Evolutionary conservation across 1,140 invertebrate species (phyloP).

Genomic region (Melanaphis sacchari): DNA sequence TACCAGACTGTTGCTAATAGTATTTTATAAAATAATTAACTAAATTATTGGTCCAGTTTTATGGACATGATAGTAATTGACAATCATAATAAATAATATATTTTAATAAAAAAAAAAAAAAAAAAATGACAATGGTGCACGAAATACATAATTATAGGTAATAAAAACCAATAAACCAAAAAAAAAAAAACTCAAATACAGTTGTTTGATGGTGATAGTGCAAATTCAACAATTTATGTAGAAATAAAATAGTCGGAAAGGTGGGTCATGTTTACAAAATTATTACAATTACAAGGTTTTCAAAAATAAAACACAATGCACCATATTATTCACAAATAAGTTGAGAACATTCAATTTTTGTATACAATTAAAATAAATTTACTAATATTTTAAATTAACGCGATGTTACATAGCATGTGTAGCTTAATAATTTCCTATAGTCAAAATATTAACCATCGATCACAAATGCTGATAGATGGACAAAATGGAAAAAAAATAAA

Average conservation of each 20-base stretch:
- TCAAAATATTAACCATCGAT: background rate
- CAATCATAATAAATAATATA: background rate
- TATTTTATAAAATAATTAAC: background rate
- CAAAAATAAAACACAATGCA: conserved; percentile 38
- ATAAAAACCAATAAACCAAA: conserved; percentile 9
- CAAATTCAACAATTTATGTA: background rate
- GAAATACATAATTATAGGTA: conserved; percentile 27
- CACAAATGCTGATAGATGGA: background rate
- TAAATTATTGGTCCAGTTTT: background rate
- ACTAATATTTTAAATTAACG: conserved; percentile 40
- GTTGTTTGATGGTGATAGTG: background rate
- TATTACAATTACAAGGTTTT: background rate
- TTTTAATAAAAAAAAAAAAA: background rate
- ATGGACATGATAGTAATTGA: background rate
- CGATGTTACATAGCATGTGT: conserved; percentile 52
- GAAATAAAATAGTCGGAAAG: background rate
- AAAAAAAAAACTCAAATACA: background rate
- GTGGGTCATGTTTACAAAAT: background rate
- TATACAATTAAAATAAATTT: conserved; percentile 43
- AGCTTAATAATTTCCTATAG: background rate
- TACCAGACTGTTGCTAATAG: background rate
- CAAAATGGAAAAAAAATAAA: background rate
- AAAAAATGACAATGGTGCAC: background rate
- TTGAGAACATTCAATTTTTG: conserved; percentile 38
- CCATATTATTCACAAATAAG: conserved; percentile 42